Evolutionary conservation across 1,140 invertebrate species (phyloP).

Genomic region (Calliopsis andreniformis): DNA sequence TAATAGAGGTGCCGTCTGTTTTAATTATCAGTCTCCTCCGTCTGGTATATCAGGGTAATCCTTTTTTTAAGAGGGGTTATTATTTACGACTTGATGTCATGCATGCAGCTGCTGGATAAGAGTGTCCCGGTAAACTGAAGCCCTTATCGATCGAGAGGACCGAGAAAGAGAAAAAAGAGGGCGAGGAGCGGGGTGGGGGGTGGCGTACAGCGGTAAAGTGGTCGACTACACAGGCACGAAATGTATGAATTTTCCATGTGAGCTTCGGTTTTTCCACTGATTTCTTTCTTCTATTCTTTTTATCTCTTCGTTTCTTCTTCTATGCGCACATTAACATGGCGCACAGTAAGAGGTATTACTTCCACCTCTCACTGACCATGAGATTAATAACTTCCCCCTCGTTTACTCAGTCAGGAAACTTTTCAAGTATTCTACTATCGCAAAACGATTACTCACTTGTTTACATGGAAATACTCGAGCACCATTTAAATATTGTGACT

Average conservation of each 20-base stretch:
- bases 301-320: constrained; percentile 1
- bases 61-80: constrained; percentile 13
- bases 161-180: constrained; percentile 19
- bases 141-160: constrained; percentile 50
- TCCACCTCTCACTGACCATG: constrained; percentile 33
- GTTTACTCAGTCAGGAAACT: constrained; percentile 49
- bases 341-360: constrained; percentile 57
- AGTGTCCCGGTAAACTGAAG: constrained; percentile 54
- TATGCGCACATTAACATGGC: constrained; percentile 42
- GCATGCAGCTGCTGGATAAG: constrained; percentile 47
- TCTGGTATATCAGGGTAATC: constrained; percentile 9
- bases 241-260: constrained; percentile 64
- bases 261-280: constrained; percentile 43
- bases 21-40: constrained; percentile 42
- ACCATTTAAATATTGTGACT: not conserved
- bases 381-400: constrained; percentile 63
- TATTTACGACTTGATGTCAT: constrained; percentile 51
- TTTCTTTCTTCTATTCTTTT: constrained; percentile 37
- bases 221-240: constrained; percentile 45
- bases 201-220: constrained; percentile 25
- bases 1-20: constrained; percentile 18
- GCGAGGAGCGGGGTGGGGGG: not conserved
- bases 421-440: constrained; percentile 1
- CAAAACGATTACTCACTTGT: not conserved
- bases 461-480: not conserved